phyloP scores from a whole-genome alignment of 2,888 invertebrate genomes.

The Mimas tiliae region DNA sequence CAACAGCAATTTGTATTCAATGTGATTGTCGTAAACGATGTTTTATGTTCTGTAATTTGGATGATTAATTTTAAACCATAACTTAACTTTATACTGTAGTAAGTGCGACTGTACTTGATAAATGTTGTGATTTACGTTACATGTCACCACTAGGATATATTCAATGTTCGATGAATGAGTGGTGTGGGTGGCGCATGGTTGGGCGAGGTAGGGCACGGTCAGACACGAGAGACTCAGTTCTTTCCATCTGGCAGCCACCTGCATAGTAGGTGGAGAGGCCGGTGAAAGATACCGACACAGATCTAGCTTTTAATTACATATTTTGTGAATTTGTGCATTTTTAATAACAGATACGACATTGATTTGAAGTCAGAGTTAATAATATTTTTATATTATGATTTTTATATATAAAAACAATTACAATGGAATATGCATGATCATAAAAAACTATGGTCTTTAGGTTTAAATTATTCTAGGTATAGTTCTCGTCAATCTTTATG shows the following conservation, averaged over 20 bases:
- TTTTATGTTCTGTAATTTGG: slow-evolving; percentile 20
- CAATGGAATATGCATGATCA: no score
- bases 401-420: neutral
- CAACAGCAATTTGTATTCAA: slow-evolving; percentile 10
- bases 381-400: neutral
- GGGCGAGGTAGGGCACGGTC: no score
- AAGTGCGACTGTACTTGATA: neutral
- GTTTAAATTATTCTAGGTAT: no score
- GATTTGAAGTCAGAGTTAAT: slow-evolving; percentile 1
- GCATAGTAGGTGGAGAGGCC: neutral
- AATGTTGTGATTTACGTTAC: slow-evolving; percentile 6
- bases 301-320: neutral
- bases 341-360: neutral
- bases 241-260: neutral
- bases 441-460: no score
- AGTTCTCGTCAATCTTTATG: no score
- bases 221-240: no score
- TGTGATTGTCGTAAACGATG: slow-evolving; percentile 19
- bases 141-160: neutral
- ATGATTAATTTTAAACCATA: slow-evolving; percentile 13
- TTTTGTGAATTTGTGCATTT: slow-evolving; percentile 6
- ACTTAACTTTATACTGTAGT: slow-evolving; percentile 6
- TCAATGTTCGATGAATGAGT: neutral
- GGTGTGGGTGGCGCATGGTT: neutral
- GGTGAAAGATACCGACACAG: neutral